These are phyloP conservation scores for Papilio machaon DNA, from an alignment of 1,140 invertebrate genomes.

Conservation along the genomic window DNA sequence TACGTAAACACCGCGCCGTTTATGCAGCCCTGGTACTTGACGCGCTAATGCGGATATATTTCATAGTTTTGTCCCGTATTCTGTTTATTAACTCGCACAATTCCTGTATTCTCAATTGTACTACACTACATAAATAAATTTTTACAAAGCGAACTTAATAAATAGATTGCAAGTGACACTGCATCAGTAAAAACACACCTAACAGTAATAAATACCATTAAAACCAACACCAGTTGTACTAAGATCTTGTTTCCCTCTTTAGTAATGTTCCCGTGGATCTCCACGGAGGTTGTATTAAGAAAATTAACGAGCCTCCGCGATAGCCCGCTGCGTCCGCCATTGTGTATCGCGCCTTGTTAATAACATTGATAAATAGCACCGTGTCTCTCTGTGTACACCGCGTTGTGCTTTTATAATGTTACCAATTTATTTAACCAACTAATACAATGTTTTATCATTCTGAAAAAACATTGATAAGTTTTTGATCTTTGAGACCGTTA, in stretches of 20 bases:
- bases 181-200: no score
- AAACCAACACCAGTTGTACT: neutral
- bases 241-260: neutral
- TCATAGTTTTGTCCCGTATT: conserved; percentile 7
- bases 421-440: conserved; percentile 1
- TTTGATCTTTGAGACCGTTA: neutral
- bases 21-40: conserved; percentile 10
- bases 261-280: conserved; percentile 11
- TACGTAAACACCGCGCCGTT: conserved; percentile 24
- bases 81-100: neutral
- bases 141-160: no score
- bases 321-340: conserved; percentile 58
- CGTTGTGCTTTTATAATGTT: neutral
- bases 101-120: no score
- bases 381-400: neutral
- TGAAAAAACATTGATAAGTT: neutral
- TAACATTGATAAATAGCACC: conserved; percentile 14
- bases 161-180: no score
- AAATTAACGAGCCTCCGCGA: conserved; percentile 54
- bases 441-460: neutral
- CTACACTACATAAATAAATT: no score
- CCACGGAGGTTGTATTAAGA: conserved; percentile 48
- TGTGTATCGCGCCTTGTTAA: conserved; percentile 14
- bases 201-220: neutral
- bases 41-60: conserved; percentile 28